phyloP scores from a whole-genome alignment of 2,888 invertebrate genomes.

The Callimorpha dominula region DNA sequence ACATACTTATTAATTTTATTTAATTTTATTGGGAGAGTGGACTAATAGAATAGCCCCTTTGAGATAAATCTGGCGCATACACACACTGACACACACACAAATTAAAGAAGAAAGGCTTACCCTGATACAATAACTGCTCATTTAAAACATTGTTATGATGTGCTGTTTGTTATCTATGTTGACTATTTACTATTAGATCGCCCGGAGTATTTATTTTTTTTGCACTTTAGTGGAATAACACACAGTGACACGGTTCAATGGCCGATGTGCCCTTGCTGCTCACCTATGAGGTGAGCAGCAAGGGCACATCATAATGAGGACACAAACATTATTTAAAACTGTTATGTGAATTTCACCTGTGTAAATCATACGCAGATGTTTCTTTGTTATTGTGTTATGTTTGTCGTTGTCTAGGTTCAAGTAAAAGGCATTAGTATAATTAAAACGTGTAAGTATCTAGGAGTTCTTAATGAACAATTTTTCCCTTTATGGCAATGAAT shows the following conservation, averaged over 20 bases:
- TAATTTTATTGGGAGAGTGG: background rate
- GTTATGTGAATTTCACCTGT: background rate
- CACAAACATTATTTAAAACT: conserved; percentile 1
- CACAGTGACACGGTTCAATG: background rate
- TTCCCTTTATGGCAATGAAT: too few species aligned
- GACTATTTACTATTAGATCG: background rate
- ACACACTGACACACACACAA: too few species aligned
- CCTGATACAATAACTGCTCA: too few species aligned
- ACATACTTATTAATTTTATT: too few species aligned
- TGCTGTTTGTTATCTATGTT: background rate
- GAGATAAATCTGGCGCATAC: background rate
- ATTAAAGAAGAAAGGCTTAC: too few species aligned
- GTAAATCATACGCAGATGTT: conserved; percentile 1
- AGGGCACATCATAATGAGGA: background rate
- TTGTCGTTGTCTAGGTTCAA: background rate
- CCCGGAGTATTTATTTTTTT: too few species aligned
- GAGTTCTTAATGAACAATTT: too few species aligned
- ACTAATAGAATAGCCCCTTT: background rate
- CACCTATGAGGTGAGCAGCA: background rate
- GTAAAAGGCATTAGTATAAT: background rate
- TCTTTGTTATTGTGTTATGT: background rate
- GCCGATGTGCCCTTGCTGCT: background rate
- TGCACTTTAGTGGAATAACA: background rate
- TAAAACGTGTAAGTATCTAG: too few species aligned
- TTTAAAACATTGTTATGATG: background rate